A percentile compares a stretch with the other conserved stretches of the same genome.
These are phyloP conservation scores for Galemys pyrenaicus DNA, from an alignment of 2,113 vertebrate genomes.

Conservation along the genomic window DNA sequence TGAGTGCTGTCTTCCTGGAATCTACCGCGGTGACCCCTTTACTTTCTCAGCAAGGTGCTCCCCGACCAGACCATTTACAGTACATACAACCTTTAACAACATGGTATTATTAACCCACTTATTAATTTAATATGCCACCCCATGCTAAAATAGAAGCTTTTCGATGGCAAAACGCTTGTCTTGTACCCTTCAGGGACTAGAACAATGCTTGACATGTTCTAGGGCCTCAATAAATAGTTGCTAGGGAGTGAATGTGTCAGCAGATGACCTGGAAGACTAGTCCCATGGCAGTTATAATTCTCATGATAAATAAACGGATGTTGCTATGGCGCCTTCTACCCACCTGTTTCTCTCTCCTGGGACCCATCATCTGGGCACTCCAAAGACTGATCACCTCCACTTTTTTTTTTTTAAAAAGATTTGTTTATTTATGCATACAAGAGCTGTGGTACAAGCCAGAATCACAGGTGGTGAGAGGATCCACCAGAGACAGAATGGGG, in stretches of 20 bases:
- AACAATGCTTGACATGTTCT: neutral
- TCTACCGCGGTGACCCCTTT: neutral
- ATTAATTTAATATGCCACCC: neutral
- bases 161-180: neutral
- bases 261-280: neutral
- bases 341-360: neutral
- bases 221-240: neutral
- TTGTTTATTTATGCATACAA: too few relatives aligned
- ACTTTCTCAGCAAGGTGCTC: neutral
- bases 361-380: neutral
- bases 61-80: neutral
- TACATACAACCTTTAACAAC: neutral
- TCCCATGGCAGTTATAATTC: neutral
- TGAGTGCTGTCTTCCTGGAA: neutral
- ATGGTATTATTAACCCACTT: neutral
- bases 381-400: neutral
- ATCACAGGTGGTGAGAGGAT: too few relatives aligned
- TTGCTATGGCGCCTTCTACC: neutral
- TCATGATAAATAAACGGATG: neutral
- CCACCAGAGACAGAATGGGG: too few relatives aligned
- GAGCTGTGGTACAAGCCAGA: too few relatives aligned
- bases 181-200: neutral
- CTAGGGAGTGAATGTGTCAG: neutral
- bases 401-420: too few relatives aligned
- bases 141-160: neutral